Evolutionary conservation across 2,113 vertebrate species (phyloP), one percentile per base, ranked within the genome.

Genomic region (Oreochromis niloticus): DNA sequence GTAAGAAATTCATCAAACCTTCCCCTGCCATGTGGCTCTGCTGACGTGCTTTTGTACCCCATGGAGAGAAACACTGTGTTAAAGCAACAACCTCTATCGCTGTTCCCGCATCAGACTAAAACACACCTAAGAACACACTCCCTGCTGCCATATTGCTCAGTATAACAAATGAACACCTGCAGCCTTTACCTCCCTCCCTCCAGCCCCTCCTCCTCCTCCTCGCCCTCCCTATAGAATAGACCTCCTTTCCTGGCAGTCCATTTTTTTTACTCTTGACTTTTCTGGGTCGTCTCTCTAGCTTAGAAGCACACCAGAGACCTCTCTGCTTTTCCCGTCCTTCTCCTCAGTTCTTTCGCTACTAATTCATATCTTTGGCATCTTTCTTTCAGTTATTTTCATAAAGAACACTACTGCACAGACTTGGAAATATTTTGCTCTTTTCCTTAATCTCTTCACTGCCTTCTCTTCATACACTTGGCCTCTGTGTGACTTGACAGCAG

Each of bases 241-340:
- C 91, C 92, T 94, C 88, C 81, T 94, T 94, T 94, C 86, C 71
- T 52, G 36, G 85, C 84, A 83, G 83, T 89, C 86, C 91, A 93
- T 93, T 92, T 92, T 92, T 92, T 90, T 83, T 89, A 86, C 84
- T 88, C 85, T 87, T 88, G 92, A 95, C 94, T 95, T 91, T 95
- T 94, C 92, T 95, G 92, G 93, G 93, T 93, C 93, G 84, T 90
- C 85, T 87, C 90, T 85, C 54, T 80, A 59, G 84, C 90, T 91
- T 84, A 85, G 89, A 50, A 54, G 81, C 81, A 6, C 92, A 88
- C 82, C 75, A 80, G 89, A 85, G 88, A 84, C 80, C 27, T 54
- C 46, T 50, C 80, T 57, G 27, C 19, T 86, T 71, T 71, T 52
- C 66, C 71, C 8, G 4, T 50, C 9, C 68, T 36, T 59, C 63